phyloP scores from a whole-genome alignment of 1,140 invertebrate species.

The Maniola jurtina region DNA sequence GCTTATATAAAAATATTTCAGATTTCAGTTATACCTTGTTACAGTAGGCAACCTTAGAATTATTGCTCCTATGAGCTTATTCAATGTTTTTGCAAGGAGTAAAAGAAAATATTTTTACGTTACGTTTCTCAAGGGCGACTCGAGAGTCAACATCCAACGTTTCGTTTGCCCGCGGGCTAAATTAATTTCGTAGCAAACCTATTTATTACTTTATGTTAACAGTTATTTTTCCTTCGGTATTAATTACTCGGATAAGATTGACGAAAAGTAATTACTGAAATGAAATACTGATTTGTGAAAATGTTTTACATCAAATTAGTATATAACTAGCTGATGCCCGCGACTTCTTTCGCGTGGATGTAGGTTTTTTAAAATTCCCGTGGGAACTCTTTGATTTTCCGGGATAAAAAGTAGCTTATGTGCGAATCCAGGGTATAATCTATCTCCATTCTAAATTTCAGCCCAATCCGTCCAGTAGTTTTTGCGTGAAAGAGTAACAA shows the following conservation, averaged over 20 bases:
- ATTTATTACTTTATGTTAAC: conserved; percentile 15
- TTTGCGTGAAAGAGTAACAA: too few species aligned
- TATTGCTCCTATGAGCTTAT: background rate
- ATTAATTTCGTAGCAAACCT: conserved; percentile 25
- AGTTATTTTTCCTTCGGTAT: conserved; percentile 6
- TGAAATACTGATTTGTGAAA: background rate
- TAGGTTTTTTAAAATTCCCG: too few species aligned
- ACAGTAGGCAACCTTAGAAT: background rate
- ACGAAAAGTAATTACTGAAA: conserved; percentile 13
- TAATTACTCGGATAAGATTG: conserved; percentile 3
- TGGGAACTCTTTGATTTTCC: too few species aligned
- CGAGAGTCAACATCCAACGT: conserved; percentile 18
- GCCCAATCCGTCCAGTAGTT: too few species aligned
- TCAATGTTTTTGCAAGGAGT: conserved; percentile 11
- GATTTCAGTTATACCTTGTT: too few species aligned
- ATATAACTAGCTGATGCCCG: too few species aligned
- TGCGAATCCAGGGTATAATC: too few species aligned
- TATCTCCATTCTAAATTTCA: too few species aligned
- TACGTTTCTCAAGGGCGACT: conserved; percentile 14
- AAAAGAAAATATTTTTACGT: conserved; percentile 16
- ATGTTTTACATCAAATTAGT: background rate
- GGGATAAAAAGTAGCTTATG: too few species aligned
- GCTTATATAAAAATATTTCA: too few species aligned
- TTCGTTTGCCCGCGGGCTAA: conserved; percentile 17
- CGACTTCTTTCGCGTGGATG: too few species aligned